Base-by-base conservation (phyloP, 1,140 invertebrate species). In the Aphidius ervi region DNA sequence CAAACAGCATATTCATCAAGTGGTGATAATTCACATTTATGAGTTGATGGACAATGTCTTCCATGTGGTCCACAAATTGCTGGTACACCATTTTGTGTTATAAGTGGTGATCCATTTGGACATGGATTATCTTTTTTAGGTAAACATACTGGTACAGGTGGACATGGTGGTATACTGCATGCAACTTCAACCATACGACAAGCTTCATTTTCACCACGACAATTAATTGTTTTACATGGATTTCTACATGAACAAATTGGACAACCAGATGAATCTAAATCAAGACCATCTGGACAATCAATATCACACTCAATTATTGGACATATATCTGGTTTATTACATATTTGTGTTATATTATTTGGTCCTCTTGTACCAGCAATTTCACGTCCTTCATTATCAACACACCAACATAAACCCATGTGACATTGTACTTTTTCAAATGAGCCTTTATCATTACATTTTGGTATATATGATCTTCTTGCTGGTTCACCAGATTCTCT, bases 381-480 rank as follows among this genome's bases (percentile, higher is more conserved):
- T 75, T 94, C 92, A 49, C 89, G 88, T 0, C 93, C 93, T 66
- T 88, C 85, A 43, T 85, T 81, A 67, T 95, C 92, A 0, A 95
- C 92, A 77, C 94, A 96, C 93, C 93, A 95, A 72, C 94, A 97
- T 65, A 88, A 83, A 6, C 86, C 87, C 0, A 84, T 82, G 70
- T 90, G 85, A 71, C 94, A 97, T 68, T 96, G 94, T 5, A 92
- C 86, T 4, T 83, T 74, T 56, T 88, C 83, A 76, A 89, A 97
- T 20, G 83, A 84, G 5, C 93, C 93, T 53, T 89, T 86, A 1
- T 79, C 74, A 59, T 87, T 85, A 75, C 94, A 97, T 42, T 86
- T 82, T 0, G 93, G 93, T 41, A 93, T 86, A 68, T 91, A 93
- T 41, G 86, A 86, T 64, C 88, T 82, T 6, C 84, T 80, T 0